Evolutionary conservation across 37 sponge, comb jelly and placozoan genomes (phyloP).

Genomic region (Bolinopsis microptera): DNA sequence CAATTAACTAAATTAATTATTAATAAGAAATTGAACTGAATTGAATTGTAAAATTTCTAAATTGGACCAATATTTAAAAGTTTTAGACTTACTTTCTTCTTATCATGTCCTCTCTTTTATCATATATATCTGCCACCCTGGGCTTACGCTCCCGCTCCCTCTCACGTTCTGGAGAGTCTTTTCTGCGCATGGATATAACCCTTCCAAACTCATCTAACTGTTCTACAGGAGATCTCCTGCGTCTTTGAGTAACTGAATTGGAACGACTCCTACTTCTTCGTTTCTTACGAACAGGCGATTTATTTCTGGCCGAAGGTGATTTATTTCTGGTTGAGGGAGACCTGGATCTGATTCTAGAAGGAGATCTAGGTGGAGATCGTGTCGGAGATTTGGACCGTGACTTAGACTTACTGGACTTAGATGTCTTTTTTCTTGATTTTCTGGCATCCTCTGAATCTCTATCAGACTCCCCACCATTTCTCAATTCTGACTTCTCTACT

Average conservation of each 20-base stretch:
- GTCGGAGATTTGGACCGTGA: slow-evolving; percentile 26
- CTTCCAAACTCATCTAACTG: slow-evolving; percentile 63
- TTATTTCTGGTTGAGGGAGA: not conserved
- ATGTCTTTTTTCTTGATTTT: not conserved
- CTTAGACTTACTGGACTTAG: slow-evolving; percentile 42
- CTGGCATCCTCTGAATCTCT: not conserved
- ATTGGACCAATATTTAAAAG: not conserved
- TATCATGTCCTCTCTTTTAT: slow-evolving; percentile 56
- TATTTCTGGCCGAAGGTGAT: slow-evolving; percentile 25
- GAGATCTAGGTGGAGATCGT: not conserved
- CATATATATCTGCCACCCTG: slow-evolving; percentile 32
- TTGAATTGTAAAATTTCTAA: too few relatives aligned
- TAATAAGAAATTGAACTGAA: too few relatives aligned
- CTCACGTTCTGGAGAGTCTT: not conserved
- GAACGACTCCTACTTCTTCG: slow-evolving; percentile 54
- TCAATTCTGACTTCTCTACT: not conserved
- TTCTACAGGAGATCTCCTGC: slow-evolving; percentile 52
- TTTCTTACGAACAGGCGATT: slow-evolving; percentile 31
- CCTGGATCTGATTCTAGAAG: not conserved
- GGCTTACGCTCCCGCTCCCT: slow-evolving; percentile 45
- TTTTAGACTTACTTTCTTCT: slow-evolving; percentile 43
- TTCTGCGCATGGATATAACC: slow-evolving; percentile 37
- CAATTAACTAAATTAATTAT: too few relatives aligned
- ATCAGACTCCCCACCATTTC: slow-evolving; percentile 7
- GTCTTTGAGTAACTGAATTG: slow-evolving; percentile 2